These are phyloP conservation scores for Acleris sparsana DNA, from an alignment of 2,888 invertebrate genomes.

Conservation along the genomic window DNA sequence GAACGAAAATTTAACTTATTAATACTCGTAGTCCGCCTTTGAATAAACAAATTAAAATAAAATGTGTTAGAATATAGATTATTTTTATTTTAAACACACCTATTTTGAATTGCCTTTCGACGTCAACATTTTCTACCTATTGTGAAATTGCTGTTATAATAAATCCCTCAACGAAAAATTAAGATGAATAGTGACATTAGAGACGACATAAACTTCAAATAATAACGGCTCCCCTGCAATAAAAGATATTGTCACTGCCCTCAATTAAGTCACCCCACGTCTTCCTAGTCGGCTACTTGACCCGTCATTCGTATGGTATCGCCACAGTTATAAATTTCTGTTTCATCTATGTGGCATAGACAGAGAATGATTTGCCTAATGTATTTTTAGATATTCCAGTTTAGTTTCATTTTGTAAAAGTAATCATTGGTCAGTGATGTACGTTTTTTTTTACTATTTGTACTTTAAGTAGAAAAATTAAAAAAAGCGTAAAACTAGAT, in stretches of 20 bases:
- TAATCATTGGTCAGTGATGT: neutral
- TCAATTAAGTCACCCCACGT: conserved; percentile 33
- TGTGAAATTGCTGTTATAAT: no score
- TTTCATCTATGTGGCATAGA: neutral
- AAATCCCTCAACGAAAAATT: neutral
- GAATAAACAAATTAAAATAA: no score
- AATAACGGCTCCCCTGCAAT: conserved; percentile 12
- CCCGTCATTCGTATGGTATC: conserved; percentile 23
- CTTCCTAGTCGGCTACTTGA: conserved; percentile 13
- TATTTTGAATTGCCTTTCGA: no score
- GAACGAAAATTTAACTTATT: no score
- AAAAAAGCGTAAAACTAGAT: no score
- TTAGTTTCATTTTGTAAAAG: neutral
- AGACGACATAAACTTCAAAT: neutral
- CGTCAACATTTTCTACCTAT: no score
- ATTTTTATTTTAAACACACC: no score
- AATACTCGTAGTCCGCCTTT: no score
- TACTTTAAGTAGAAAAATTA: no score
- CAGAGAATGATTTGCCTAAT: conserved; percentile 14
- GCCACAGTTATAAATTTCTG: conserved; percentile 6
- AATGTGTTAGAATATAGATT: no score
- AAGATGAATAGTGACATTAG: neutral
- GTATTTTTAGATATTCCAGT: neutral
- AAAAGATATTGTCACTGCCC: conserved; percentile 22
- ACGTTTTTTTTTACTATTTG: no score